Evolutionary conservation across 2,113 vertebrate species (phyloP), one percentile per base, ranked within the genome.

Genomic region (Neolamprologus sp.): DNA sequence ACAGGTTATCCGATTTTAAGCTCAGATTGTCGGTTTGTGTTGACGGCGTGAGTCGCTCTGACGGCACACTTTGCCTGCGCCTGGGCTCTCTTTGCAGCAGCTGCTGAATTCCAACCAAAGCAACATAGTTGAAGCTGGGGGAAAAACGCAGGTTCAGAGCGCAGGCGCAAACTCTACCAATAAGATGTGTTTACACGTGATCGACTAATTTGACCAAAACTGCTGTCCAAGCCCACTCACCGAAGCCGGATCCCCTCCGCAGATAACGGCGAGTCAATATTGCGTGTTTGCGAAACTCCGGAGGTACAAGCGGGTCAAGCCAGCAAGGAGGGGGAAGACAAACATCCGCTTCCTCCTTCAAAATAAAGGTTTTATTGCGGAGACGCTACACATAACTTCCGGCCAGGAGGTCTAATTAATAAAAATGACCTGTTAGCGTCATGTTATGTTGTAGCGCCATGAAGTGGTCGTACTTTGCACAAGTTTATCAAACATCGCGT

Each of bases 111-210:
- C 73, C 60, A 90, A 86, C 81, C 80, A 78, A 65, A 90, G 54
- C 37, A 53, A 89, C 92, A 95, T 91, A 92, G 85, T 92, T 94
- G 90, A 45, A 85, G 51, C 88, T 65, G 71, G 26, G 7, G 3
- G 19, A 63, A 49, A 73, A 81, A 82, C 4, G 26, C 7, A 28
- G 53, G 58, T 58, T 82, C 60, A 91, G 35, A 5, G 92, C 94
- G 95, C 95, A 94, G 8, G 95, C 95, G 94, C 94, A 84, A 78
- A 54, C 21, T 42, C 35, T 40, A 10, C 47, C 30, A 23, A 21
- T 9, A n/a, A 30, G 14, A 55, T 19, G 10, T 49, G 7, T 5
- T 79, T 71, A 10, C 12, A 35, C 35, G 19, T 57, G 3, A 33
- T 49, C 45, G 19, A 54, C 16, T 49, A 49, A 78, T 49, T 19